Evolutionary conservation across 2,888 invertebrate genomes (phyloP).

Genomic region (Parasteatoda lunata): DNA sequence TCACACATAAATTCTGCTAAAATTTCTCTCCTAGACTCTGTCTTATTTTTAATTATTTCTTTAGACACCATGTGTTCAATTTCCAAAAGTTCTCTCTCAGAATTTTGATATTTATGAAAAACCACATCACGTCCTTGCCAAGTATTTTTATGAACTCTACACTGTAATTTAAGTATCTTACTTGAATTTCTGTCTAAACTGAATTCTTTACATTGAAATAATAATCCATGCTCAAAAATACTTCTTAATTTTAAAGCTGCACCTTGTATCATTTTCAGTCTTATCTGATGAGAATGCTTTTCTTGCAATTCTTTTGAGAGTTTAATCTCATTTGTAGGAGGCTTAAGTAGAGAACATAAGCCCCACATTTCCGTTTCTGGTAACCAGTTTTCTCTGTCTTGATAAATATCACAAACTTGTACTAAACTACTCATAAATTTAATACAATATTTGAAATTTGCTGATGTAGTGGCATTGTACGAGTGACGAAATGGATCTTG

Average conservation of each 20-base stretch:
- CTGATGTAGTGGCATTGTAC: slow-evolving; percentile 29
- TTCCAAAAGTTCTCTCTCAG: slow-evolving; percentile 8
- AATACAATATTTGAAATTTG: slow-evolving; percentile 14
- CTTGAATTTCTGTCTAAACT: neutral
- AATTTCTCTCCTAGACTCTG: neutral
- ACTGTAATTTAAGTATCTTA: slow-evolving; percentile 34
- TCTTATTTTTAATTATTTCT: slow-evolving; percentile 18
- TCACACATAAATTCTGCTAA: slow-evolving; percentile 23
- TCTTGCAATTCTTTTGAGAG: slow-evolving; percentile 2
- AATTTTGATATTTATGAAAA: neutral
- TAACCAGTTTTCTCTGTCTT: slow-evolving; percentile 6
- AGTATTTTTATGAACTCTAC: slow-evolving; percentile 37
- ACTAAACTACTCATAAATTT: slow-evolving; percentile 19
- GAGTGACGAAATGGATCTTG: slow-evolving; percentile 51
- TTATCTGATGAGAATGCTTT: slow-evolving; percentile 8
- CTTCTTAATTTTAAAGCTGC: slow-evolving; percentile 9
- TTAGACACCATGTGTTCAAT: slow-evolving; percentile 41
- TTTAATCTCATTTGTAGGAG: neutral
- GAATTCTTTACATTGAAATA: slow-evolving; percentile 35
- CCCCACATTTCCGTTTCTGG: slow-evolving; percentile 30
- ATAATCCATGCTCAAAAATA: slow-evolving; percentile 37
- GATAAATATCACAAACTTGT: slow-evolving; percentile 27
- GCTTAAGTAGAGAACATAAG: slow-evolving; percentile 25
- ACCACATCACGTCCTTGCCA: slow-evolving; percentile 44
- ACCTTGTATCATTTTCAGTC: neutral